These are phyloP conservation scores for Heterotilapia buettikoferi DNA, from an alignment of 2,113 vertebrate genomes.

Conservation along the genomic window DNA sequence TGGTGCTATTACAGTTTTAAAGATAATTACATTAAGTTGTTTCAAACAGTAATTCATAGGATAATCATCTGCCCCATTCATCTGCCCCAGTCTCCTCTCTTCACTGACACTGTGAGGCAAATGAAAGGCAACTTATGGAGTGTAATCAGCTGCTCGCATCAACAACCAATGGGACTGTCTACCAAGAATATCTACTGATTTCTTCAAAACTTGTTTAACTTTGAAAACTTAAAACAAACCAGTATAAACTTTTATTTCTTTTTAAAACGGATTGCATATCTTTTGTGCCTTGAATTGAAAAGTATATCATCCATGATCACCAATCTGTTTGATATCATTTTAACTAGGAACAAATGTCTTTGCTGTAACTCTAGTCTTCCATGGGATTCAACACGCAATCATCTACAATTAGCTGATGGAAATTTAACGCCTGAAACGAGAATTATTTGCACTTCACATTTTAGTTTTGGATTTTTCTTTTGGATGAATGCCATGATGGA, in stretches of 20 bases:
- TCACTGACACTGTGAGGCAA: not conserved
- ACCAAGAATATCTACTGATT: not conserved
- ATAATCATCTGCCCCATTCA: not conserved
- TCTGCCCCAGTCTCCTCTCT: not conserved
- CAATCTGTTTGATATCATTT: not conserved
- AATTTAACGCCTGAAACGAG: not conserved
- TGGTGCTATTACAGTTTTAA: not conserved
- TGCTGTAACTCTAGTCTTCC: not conserved
- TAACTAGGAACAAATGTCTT: not conserved
- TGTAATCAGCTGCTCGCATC: fast-evolving
- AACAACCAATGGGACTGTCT: not conserved
- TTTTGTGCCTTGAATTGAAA: not conserved
- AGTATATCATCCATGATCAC: not conserved
- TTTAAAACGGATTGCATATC: too few relatives aligned
- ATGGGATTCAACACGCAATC: not conserved
- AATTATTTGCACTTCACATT: constrained; percentile 8
- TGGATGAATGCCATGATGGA: not conserved
- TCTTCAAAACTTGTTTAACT: not conserved
- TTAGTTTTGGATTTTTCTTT: not conserved
- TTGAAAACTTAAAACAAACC: not conserved
- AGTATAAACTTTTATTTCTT: too few relatives aligned
- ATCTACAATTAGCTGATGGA: not conserved
- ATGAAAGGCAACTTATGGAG: not conserved
- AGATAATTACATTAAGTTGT: not conserved
- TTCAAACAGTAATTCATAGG: not conserved